A percentile compares a stretch with the other conserved stretches of the same genome.
phyloP scores from a whole-genome alignment of 2,113 vertebrate species.

The Calyptommatus sinebrachiatus region DNA sequence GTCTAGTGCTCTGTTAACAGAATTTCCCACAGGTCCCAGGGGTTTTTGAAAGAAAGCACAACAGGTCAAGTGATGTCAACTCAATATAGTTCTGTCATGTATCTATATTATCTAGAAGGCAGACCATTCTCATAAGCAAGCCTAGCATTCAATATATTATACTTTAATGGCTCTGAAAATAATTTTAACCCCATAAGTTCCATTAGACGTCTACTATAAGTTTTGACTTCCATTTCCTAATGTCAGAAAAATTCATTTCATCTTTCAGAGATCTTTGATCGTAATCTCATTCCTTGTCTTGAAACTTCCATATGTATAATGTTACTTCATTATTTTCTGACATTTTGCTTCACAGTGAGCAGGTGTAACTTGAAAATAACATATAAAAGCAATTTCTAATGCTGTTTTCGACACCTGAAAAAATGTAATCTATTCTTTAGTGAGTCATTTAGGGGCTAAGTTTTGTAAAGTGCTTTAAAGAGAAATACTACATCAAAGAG shows the following conservation, averaged over 20 bases:
- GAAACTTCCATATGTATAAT: conserved; percentile 60
- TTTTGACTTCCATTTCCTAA: conserved; percentile 44
- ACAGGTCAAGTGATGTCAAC: not conserved
- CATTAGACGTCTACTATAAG: conserved; percentile 19
- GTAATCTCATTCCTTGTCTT: conserved; percentile 61
- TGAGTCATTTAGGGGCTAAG: conserved; percentile 14
- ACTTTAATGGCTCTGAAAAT: not conserved
- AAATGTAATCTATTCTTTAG: conserved; percentile 48
- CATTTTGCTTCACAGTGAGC: conserved; percentile 65
- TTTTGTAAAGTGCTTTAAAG: conserved; percentile 27
- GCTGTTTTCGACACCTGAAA: conserved; percentile 31
- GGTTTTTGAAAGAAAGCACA: not conserved
- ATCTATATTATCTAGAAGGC: not conserved
- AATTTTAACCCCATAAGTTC: conserved; percentile 18
- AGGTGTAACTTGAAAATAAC: conserved; percentile 65
- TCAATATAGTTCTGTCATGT: not conserved
- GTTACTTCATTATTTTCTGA: conserved; percentile 73
- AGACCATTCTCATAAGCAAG: not conserved
- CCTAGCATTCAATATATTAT: not conserved
- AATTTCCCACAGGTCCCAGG: not conserved
- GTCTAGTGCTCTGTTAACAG: not conserved
- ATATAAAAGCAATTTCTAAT: conserved; percentile 65
- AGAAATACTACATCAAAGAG: not conserved
- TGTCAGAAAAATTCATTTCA: conserved; percentile 60
- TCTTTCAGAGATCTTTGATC: conserved; percentile 69